Percentiles rank a stretch among this genome's conserved stretches.
Conservation (phyloP, 2,113 vertebrate genomes). For the Pelusios castaneus region DNA sequence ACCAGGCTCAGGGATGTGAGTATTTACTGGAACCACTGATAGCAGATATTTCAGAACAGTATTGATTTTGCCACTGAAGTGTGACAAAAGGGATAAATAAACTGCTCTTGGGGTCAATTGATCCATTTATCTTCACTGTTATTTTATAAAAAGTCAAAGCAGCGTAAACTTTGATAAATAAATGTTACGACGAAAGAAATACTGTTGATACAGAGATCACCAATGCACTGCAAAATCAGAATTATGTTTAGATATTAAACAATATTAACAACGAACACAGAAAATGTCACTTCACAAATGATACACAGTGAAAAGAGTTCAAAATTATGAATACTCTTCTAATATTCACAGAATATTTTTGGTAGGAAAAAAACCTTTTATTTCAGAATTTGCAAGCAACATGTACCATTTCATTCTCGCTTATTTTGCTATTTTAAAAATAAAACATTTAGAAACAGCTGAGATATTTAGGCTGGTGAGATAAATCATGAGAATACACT, state of each 20-base stretch:
- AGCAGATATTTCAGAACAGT: constrained; percentile 83
- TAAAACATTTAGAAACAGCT: not conserved
- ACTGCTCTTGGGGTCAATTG: constrained; percentile 83
- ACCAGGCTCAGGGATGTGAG: constrained; percentile 80
- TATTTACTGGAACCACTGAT: constrained; percentile 82
- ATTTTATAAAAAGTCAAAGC: constrained; percentile 84
- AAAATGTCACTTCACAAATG: not conserved
- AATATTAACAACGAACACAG: not conserved
- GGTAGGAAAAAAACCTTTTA: not conserved
- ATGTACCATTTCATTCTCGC: not conserved
- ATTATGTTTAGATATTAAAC: constrained; percentile 22
- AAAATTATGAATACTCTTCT: not conserved
- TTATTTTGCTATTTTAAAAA: not conserved
- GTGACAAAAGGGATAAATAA: constrained; percentile 89
- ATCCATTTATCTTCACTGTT: constrained; percentile 84
- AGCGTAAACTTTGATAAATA: constrained; percentile 83
- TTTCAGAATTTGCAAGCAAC: constrained; percentile 16
- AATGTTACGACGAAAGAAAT: constrained; percentile 79
- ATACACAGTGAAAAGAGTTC: not conserved
- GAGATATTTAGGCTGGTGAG: not conserved
- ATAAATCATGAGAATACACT: constrained; percentile 34
- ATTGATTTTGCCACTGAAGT: constrained; percentile 88
- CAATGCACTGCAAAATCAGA: constrained; percentile 24
- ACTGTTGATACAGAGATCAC: constrained; percentile 59
- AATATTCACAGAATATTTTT: not conserved